A percentile compares a stretch with the other conserved stretches of the same genome.
Evolutionary conservation across 2,888 invertebrate species (phyloP).

Genomic region (Pyrgus malvae): DNA sequence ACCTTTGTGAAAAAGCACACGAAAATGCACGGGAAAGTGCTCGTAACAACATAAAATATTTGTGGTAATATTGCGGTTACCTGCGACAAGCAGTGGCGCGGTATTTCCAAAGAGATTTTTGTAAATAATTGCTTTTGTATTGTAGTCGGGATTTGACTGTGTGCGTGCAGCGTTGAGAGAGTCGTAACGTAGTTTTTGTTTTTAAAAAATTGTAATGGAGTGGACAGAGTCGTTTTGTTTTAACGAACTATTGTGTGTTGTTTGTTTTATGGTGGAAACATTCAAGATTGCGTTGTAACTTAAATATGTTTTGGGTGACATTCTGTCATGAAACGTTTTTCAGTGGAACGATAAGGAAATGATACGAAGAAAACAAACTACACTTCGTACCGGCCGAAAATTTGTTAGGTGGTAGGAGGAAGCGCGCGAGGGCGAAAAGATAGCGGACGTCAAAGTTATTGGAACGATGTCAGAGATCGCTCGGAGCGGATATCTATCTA

Average conservation of each 20-base stretch:
- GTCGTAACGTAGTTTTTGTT: slow-evolving; percentile 43
- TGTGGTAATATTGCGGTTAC: slow-evolving; percentile 65
- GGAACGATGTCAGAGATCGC: slow-evolving; percentile 73
- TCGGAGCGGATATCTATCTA: slow-evolving; percentile 61
- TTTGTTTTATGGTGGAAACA: slow-evolving; percentile 14
- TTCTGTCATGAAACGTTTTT: slow-evolving; percentile 80
- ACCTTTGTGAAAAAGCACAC: slow-evolving; percentile 49
- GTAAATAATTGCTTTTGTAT: slow-evolving; percentile 59
- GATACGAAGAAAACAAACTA: slow-evolving; percentile 81
- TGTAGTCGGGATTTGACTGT: slow-evolving; percentile 43
- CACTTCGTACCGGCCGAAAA: slow-evolving; percentile 71
- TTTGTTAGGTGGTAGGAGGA: slow-evolving; percentile 57
- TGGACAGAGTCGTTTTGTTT: slow-evolving; percentile 41
- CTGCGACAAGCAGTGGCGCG: slow-evolving; percentile 61
- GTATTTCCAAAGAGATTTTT: slow-evolving; percentile 62
- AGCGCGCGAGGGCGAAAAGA: slow-evolving; percentile 44
- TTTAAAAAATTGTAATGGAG: slow-evolving; percentile 41
- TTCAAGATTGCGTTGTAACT: slow-evolving; percentile 65
- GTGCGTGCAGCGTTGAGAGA: slow-evolving; percentile 44
- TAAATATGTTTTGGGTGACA: slow-evolving; percentile 75
- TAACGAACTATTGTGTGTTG: slow-evolving; percentile 16
- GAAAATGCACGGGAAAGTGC: slow-evolving; percentile 53
- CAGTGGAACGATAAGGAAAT: slow-evolving; percentile 82
- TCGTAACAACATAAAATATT: slow-evolving; percentile 62
- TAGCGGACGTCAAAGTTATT: slow-evolving; percentile 72